Percentiles rank a stretch among this genome's conserved stretches.
These are phyloP conservation scores for Heliconius eleuchia DNA, from an alignment of 1,140 invertebrate genomes.

Conservation along the genomic window DNA sequence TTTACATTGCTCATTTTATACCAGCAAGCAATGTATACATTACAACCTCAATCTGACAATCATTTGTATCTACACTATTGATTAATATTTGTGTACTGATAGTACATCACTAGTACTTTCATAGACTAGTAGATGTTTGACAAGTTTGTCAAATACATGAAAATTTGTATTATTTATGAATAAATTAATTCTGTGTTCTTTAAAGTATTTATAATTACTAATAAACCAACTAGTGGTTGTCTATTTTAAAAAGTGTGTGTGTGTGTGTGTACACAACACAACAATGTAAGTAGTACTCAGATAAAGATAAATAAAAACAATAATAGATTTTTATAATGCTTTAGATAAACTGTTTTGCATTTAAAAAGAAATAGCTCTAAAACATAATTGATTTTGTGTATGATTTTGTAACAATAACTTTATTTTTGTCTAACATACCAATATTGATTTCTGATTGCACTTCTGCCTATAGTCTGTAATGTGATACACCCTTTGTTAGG, in stretches of 20 bases:
- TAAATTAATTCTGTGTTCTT: background rate
- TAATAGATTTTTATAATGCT: background rate
- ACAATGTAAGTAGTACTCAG: background rate
- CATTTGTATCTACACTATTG: background rate
- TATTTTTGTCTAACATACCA: background rate
- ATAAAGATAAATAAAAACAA: background rate
- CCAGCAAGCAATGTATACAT: background rate
- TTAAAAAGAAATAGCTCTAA: background rate
- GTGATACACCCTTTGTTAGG: background rate
- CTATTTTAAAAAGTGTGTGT: background rate
- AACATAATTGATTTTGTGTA: background rate
- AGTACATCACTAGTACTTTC: background rate
- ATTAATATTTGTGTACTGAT: conserved; percentile 7
- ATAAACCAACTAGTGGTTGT: background rate
- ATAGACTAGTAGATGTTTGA: conserved; percentile 6
- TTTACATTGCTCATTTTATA: background rate
- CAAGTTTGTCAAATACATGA: background rate
- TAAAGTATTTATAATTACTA: background rate
- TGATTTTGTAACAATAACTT: too few species aligned
- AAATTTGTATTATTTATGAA: background rate
- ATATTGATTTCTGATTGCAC: background rate
- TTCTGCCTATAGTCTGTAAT: background rate
- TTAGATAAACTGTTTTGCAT: background rate
- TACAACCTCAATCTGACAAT: conserved; percentile 1
- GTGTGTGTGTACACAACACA: background rate